phyloP scores from a whole-genome alignment of 2,797 vertebrate species.

The Ceryle rudis region DNA sequence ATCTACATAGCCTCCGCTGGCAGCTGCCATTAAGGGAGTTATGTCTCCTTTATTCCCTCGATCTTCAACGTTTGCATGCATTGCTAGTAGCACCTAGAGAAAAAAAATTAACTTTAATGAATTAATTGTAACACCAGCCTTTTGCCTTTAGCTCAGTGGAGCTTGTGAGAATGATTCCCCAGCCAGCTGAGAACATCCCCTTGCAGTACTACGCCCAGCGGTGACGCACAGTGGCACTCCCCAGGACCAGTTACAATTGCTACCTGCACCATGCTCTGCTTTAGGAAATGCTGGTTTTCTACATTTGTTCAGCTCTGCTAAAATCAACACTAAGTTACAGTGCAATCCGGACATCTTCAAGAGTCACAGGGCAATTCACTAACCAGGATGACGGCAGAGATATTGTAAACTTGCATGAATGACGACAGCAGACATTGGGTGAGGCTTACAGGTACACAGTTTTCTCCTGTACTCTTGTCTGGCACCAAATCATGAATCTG shows the following conservation, averaged over 20 bases:
- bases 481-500: background rate
- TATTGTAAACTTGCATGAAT: background rate
- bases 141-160: background rate
- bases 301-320: background rate
- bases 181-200: background rate
- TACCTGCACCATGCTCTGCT: background rate
- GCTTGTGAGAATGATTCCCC: background rate
- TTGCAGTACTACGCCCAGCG: background rate
- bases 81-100: constrained; percentile 93
- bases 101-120: background rate
- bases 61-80: constrained; percentile 99
- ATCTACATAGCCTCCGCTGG: constrained; percentile 97
- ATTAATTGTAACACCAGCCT: background rate
- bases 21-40: constrained; percentile 97
- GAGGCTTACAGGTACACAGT: background rate
- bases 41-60: constrained; percentile 98
- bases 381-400: background rate
- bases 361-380: background rate
- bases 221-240: background rate
- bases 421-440: background rate
- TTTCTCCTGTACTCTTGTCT: background rate
- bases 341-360: background rate
- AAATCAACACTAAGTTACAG: background rate
- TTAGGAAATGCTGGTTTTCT: background rate
- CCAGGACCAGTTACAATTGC: background rate